Percentiles rank a stretch among this genome's conserved stretches.
Evolutionary conservation across 2,888 invertebrate species (phyloP).

Genomic region (Euplagia quadripunctaria): DNA sequence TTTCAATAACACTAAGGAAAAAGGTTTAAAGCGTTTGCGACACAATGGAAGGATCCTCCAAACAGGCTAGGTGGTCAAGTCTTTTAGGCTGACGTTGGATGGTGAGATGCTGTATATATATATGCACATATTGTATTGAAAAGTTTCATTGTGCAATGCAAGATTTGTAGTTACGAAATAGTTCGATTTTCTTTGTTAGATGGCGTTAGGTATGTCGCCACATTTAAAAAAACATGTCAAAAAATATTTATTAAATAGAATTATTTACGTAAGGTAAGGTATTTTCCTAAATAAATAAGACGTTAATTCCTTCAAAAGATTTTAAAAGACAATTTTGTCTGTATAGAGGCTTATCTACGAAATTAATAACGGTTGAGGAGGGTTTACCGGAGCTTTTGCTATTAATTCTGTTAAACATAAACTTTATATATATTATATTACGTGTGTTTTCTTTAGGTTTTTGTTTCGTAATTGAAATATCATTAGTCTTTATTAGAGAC

Average conservation of each 20-base stretch:
- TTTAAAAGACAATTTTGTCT: constrained; percentile 27
- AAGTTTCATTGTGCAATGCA: background rate
- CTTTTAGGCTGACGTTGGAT: too few relatives aligned
- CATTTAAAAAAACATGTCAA: background rate
- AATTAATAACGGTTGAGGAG: constrained; percentile 31
- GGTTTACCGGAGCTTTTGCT: constrained; percentile 18
- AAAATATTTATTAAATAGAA: background rate
- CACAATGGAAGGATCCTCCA: too few relatives aligned
- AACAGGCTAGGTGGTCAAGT: too few relatives aligned
- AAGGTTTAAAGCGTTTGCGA: too few relatives aligned
- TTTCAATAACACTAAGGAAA: too few relatives aligned
- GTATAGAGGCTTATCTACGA: constrained; percentile 29
- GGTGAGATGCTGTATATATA: too few relatives aligned
- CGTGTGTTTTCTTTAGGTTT: background rate
- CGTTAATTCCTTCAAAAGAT: constrained; percentile 9
- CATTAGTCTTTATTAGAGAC: background rate
- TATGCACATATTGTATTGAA: too few relatives aligned
- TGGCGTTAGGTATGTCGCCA: background rate
- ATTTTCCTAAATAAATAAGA: constrained; percentile 14
- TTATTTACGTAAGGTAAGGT: background rate
- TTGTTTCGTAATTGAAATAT: constrained; percentile 7
- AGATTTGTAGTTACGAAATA: background rate
- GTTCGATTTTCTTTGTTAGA: background rate
- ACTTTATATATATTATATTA: constrained; percentile 5
- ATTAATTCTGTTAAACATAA: constrained; percentile 23